Conservation (phyloP, 2,113 vertebrate genomes). For the Psilopsiagon aurifrons region DNA sequence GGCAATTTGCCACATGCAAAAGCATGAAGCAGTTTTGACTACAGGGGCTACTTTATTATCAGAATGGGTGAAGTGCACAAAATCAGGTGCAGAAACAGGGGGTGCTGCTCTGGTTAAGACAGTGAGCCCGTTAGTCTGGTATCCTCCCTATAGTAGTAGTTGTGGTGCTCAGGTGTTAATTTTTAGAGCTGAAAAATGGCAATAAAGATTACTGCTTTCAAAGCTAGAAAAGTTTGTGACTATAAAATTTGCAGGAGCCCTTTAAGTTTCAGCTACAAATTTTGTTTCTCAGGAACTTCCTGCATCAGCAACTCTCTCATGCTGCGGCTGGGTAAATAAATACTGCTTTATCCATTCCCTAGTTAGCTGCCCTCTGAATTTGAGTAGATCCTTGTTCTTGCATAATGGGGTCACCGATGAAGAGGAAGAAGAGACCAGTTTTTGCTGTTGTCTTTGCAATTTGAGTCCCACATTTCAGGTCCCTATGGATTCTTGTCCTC, state of each 20-base stretch:
- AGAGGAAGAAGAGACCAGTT: neutral
- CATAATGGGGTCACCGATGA: neutral
- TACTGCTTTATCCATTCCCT: constrained; percentile 36
- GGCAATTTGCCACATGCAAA: neutral
- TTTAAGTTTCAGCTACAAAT: neutral
- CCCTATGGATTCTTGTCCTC: neutral
- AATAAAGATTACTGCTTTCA: neutral
- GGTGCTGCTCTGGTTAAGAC: neutral
- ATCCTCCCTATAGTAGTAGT: neutral
- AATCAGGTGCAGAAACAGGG: neutral
- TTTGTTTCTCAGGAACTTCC: constrained; percentile 15
- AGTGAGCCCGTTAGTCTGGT: neutral
- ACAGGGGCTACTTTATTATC: neutral
- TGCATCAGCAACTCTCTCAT: neutral
- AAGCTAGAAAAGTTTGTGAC: neutral
- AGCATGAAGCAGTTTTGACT: neutral
- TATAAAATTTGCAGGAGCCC: neutral
- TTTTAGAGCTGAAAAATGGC: neutral
- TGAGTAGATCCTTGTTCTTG: constrained; percentile 32
- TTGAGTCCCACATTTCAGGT: neutral
- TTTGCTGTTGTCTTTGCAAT: constrained; percentile 19
- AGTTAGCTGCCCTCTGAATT: constrained; percentile 13
- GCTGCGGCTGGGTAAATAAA: constrained; percentile 40
- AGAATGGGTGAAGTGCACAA: neutral
- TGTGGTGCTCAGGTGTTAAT: neutral